Base-by-base conservation (phyloP, 1,140 invertebrate species). In the Bombus terrestris region DNA sequence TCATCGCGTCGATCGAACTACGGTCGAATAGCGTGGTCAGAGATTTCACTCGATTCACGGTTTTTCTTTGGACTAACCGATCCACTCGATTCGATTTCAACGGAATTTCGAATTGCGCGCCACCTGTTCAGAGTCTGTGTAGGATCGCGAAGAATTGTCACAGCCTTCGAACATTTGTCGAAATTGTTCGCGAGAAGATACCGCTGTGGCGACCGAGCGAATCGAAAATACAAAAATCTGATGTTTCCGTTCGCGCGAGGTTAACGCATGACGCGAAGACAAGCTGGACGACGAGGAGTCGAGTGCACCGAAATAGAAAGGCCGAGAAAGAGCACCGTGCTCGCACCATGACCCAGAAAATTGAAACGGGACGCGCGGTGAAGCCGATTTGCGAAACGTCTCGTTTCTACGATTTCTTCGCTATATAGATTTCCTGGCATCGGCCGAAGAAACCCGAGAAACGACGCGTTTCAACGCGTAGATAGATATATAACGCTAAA, bases 341-440 rank as follows among this genome's bases (percentile, higher is more conserved):
- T 76, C 74, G 84, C 79, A 69, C 84, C 86, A 74, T 91, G 90
- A 91, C 90, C 90, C 82, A 91, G 86, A 91, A 89, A 89, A 77
- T 84, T 64, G 25, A 83, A 88, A 57, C 84, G 71, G 81, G 43
- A 78, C 89, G 64, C 41, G 59, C 59, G 43, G 59, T 47, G 76
- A 81, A 71, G 83, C 74, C 75, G 86, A 88, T 86, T 80, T 80
- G 80, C 73, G 69, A 59, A 59, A 59, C 75, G 75, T 18, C 75
- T 59, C 88, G 76, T 79, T 91, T 62, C 39, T 91, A 89, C 72
- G 88, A 85, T 88, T 91, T 91, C 89, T 41, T 75, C 72, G 47
- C 32, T 74, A n/a, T 47, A 18, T 13, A 3, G 41, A 69, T 79
- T 15, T 18, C 22, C 18, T 35, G 74, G 10, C 41, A 39, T n/a